A percentile compares a stretch with the other conserved stretches of the same genome.
Evolutionary conservation across 2,888 invertebrate genomes (phyloP).

Genomic region (Macaria liturata): DNA sequence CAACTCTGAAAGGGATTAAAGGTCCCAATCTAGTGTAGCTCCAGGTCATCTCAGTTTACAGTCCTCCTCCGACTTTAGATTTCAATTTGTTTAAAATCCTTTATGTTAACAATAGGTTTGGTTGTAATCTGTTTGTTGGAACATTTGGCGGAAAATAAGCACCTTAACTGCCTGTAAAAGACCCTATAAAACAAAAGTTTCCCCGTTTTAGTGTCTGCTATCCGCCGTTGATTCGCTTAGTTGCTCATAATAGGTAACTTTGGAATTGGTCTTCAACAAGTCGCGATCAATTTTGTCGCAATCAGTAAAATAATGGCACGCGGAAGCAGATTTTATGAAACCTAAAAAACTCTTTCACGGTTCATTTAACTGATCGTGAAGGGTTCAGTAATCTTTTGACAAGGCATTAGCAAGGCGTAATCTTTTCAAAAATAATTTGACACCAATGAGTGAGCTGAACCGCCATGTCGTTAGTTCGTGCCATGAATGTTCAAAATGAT

Average conservation of each 20-base stretch:
- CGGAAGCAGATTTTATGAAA: conserved; percentile 17
- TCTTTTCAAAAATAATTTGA: too few species aligned
- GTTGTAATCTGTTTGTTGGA: conserved; percentile 34
- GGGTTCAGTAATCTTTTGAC: conserved; percentile 9
- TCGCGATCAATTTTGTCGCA: conserved; percentile 25
- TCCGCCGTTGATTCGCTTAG: conserved; percentile 36
- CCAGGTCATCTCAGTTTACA: conserved; percentile 3
- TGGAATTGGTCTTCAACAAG: conserved; percentile 31
- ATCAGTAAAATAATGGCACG: conserved; percentile 16
- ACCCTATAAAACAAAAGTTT: conserved; percentile 38
- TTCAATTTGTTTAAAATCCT: conserved; percentile 24
- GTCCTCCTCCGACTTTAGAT: conserved; percentile 13
- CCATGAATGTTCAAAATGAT: too few species aligned
- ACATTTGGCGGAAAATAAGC: conserved; percentile 31
- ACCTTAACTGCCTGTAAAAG: conserved; percentile 32
- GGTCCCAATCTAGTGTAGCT: conserved; percentile 26
- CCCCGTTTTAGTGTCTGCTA: conserved; percentile 34
- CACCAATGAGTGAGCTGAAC: too few species aligned
- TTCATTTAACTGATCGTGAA: conserved; percentile 11
- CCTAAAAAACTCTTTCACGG: conserved; percentile 20
- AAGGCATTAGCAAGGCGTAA: neutral
- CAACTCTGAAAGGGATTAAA: conserved; percentile 23
- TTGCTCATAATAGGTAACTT: conserved; percentile 37
- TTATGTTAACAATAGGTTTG: conserved; percentile 29
- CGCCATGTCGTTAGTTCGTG: too few species aligned